Evolutionary conservation across 1,140 invertebrate genomes (phyloP).

Genomic region (Drusus annulatus): DNA sequence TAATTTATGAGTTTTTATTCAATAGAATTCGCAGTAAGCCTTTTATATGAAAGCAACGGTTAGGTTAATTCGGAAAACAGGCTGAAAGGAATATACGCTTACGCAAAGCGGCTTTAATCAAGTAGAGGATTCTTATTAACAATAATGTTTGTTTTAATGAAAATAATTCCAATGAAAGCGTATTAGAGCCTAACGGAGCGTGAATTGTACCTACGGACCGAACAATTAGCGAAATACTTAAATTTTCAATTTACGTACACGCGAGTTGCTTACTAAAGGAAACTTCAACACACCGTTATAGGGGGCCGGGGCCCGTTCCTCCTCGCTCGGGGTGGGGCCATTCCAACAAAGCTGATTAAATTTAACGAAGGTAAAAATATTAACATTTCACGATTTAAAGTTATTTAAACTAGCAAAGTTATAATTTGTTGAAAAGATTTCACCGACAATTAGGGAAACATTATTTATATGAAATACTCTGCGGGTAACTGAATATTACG

Average conservation of each 20-base stretch:
- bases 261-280: constrained; percentile 48
- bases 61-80: background rate
- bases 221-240: constrained; percentile 59
- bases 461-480: no score
- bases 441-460: no score
- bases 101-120: constrained; percentile 34
- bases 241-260: constrained; percentile 56
- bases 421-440: no score
- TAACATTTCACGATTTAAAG: background rate
- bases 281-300: constrained; percentile 33
- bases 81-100: background rate
- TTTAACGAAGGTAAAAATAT: background rate
- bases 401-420: no score
- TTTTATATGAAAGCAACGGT: background rate
- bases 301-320: background rate
- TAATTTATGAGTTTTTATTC: no score
- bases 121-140: constrained; percentile 36
- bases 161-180: constrained; percentile 50
- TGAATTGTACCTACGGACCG: constrained; percentile 49
- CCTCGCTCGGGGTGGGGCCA: constrained; percentile 5
- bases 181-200: constrained; percentile 51
- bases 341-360: constrained; percentile 13
- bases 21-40: background rate
- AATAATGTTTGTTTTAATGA: constrained; percentile 44
- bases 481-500: no score